These are phyloP conservation scores for Ormyrus rosae DNA, from an alignment of 2,888 invertebrate genomes.

Conservation along the genomic window DNA sequence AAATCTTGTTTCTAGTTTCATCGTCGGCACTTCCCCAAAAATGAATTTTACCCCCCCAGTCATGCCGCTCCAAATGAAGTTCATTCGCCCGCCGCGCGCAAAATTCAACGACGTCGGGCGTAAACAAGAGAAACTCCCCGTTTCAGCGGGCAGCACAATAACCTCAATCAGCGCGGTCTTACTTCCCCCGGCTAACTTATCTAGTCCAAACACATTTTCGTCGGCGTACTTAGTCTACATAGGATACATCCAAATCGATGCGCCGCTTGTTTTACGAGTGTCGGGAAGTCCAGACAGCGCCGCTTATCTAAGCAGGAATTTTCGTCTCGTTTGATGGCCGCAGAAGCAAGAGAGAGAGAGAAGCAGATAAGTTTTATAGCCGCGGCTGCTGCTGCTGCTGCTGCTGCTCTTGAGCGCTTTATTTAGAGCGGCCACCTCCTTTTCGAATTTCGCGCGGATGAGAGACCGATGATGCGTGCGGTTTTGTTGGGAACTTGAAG, in stretches of 20 bases:
- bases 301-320: constrained; percentile 48
- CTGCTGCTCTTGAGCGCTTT: constrained; percentile 65
- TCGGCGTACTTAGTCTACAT: constrained; percentile 4
- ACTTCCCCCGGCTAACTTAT: not conserved
- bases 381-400: constrained; percentile 55
- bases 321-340: constrained; percentile 5
- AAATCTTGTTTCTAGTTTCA: too few relatives aligned
- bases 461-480: constrained; percentile 2
- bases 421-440: constrained; percentile 62
- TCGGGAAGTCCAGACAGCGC: constrained; percentile 16
- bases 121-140: constrained; percentile 8
- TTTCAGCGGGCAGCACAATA: not conserved
- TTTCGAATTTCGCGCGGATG: constrained; percentile 41
- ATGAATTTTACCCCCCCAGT: too few relatives aligned
- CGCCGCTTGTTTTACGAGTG: constrained; percentile 37
- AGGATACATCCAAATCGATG: not conserved
- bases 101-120: too few relatives aligned
- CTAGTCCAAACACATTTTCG: constrained; percentile 32
- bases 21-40: too few relatives aligned
- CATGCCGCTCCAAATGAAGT: too few relatives aligned
- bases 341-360: too few relatives aligned
- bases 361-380: constrained; percentile 65
- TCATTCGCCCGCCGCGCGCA: too few relatives aligned
- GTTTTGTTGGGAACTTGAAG: too few relatives aligned
- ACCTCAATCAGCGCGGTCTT: not conserved